Evolutionary conservation across 2,797 vertebrate genomes (phyloP).

Genomic region (Ambastaia sidthimunki): DNA sequence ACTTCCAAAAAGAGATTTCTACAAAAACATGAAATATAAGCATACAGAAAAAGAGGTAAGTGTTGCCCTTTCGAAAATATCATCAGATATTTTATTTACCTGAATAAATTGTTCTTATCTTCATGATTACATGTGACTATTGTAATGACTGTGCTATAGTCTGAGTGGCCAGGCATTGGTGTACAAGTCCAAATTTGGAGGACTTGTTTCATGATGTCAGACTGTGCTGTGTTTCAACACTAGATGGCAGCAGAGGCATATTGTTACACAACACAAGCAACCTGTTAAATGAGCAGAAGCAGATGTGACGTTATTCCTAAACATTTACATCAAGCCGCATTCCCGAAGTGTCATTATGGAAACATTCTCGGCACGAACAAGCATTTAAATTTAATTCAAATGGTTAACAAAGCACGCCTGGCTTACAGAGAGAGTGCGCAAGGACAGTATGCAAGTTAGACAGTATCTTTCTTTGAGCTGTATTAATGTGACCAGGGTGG

Average conservation of each 20-base stretch:
- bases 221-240: constrained; percentile 46
- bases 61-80: too few relatives aligned
- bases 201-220: too few relatives aligned
- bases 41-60: constrained; percentile 67
- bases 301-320: background rate
- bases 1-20: constrained; percentile 89
- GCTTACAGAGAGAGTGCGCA: background rate
- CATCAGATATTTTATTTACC: background rate
- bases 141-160: too few relatives aligned
- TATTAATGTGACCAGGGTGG: background rate
- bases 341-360: background rate
- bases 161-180: too few relatives aligned
- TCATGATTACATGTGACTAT: too few relatives aligned
- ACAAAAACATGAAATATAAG: constrained; percentile 98
- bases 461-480: background rate
- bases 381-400: background rate
- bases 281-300: background rate
- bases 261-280: background rate
- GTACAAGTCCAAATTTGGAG: too few relatives aligned
- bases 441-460: background rate
- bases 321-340: constrained; percentile 31
- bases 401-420: background rate
- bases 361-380: background rate
- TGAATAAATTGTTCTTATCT: too few relatives aligned
- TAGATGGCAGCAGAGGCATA: constrained; percentile 67